phyloP scores from a whole-genome alignment of 2,888 invertebrate species.

The Acrobasis suavella region DNA sequence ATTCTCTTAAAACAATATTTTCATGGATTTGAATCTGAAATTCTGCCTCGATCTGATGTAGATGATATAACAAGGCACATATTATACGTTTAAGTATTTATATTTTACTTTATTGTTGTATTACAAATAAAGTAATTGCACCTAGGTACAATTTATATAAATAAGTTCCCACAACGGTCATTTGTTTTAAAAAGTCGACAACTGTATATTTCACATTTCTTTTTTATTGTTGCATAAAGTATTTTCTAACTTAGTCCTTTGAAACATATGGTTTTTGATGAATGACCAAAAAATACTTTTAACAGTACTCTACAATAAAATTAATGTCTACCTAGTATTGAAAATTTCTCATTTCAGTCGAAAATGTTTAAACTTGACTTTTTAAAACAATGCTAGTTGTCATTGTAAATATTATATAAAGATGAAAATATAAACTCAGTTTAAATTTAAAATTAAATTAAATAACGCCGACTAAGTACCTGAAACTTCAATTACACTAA shows the following conservation, averaged over 20 bases:
- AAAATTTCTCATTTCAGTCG: background rate
- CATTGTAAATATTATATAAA: conserved; percentile 62
- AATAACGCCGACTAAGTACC: conserved; percentile 77
- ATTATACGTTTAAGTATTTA: conserved; percentile 25
- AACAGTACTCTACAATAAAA: no score
- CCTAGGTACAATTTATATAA: conserved; percentile 71
- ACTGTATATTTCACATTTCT: background rate
- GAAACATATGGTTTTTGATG: background rate
- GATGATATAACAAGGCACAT: conserved; percentile 22
- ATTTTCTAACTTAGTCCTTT: background rate
- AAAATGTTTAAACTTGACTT: conserved; percentile 38
- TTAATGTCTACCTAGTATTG: no score
- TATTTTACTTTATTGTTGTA: conserved; percentile 27
- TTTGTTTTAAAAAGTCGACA: conserved; percentile 41
- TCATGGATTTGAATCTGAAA: background rate
- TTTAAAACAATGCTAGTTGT: conserved; percentile 42
- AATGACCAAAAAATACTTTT: background rate
- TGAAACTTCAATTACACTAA: conserved; percentile 80
- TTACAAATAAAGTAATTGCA: conserved; percentile 49
- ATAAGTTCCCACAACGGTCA: conserved; percentile 41
- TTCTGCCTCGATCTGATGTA: conserved; percentile 2
- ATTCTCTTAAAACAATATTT: background rate
- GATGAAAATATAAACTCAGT: conserved; percentile 51
- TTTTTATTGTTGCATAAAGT: background rate
- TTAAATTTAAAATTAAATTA: conserved; percentile 49